Evolutionary conservation across 2,888 invertebrate genomes (phyloP).

Genomic region (Nysson spinosus): DNA sequence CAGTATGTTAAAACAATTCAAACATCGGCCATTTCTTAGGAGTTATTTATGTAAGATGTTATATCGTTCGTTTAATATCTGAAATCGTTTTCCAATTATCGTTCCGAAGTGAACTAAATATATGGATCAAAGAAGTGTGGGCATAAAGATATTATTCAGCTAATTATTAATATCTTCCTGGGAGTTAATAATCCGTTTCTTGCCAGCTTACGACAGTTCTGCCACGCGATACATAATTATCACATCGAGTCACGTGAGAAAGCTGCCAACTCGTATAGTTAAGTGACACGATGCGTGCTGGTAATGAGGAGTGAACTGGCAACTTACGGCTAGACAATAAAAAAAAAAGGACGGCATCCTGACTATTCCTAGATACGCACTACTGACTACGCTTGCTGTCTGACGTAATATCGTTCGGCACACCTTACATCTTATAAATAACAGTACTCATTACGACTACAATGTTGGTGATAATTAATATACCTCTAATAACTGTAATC

Average conservation of each 20-base stretch:
- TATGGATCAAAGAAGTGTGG: conserved; percentile 5
- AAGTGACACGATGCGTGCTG: conserved; percentile 54
- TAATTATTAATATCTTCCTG: conserved; percentile 16
- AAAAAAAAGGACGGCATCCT: conserved; percentile 8
- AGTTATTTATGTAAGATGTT: no score
- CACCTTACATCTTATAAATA: conserved; percentile 32
- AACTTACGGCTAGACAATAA: neutral
- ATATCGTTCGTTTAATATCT: no score
- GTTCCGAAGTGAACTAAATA: no score
- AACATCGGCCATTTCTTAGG: no score
- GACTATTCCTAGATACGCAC: neutral
- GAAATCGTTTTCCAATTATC: no score
- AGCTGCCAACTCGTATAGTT: conserved; percentile 22
- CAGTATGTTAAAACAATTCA: no score
- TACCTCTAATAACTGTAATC: conserved; percentile 28
- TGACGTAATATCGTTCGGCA: conserved; percentile 33
- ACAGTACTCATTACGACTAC: conserved; percentile 43
- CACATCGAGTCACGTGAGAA: conserved; percentile 43
- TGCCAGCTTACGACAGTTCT: conserved; percentile 15
- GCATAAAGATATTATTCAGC: conserved; percentile 16
- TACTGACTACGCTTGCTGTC: conserved; percentile 37
- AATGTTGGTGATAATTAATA: conserved; percentile 29
- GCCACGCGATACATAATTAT: conserved; percentile 43
- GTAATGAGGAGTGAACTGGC: conserved; percentile 51
- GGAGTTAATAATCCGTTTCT: conserved; percentile 17